Evolutionary conservation across 2,888 invertebrate species (phyloP).

Genomic region (Portevinia maculata): DNA sequence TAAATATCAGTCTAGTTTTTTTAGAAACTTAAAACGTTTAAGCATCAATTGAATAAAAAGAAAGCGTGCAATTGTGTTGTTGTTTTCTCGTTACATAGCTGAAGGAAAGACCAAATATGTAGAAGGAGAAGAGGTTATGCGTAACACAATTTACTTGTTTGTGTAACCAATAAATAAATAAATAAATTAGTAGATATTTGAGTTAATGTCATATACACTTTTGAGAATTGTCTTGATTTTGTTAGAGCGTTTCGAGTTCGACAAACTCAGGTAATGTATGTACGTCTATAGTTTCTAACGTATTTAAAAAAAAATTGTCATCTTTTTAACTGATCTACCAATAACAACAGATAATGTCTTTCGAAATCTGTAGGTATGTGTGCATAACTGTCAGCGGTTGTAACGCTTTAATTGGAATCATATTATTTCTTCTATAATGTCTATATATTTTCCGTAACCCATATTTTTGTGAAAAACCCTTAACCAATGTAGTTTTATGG

Average conservation of each 20-base stretch:
- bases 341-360: slow-evolving; percentile 3
- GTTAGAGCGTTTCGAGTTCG: too few species aligned
- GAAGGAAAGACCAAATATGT: slow-evolving; percentile 62
- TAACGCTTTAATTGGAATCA: background rate
- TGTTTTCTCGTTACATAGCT: slow-evolving; percentile 68
- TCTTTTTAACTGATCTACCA: too few species aligned
- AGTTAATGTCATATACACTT: too few species aligned
- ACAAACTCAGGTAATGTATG: too few species aligned
- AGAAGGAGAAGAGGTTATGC: slow-evolving; percentile 22
- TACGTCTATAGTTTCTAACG: background rate
- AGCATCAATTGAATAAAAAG: slow-evolving; percentile 68
- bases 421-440: background rate
- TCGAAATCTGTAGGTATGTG: slow-evolving; percentile 4
- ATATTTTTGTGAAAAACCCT: too few species aligned
- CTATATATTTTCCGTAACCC: too few species aligned
- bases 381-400: slow-evolving; percentile 6
- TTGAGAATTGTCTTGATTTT: too few species aligned
- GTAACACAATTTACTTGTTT: slow-evolving; percentile 29
- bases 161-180: slow-evolving; percentile 18
- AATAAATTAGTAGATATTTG: slow-evolving; percentile 1
- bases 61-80: slow-evolving; percentile 64
- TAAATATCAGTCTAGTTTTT: slow-evolving; percentile 43
- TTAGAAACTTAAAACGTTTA: slow-evolving; percentile 57
- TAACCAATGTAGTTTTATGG: too few species aligned
- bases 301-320: too few species aligned